These are phyloP conservation scores for Ophthalmolycus amberensis DNA, from an alignment of 2,113 vertebrate species.

Conservation along the genomic window DNA sequence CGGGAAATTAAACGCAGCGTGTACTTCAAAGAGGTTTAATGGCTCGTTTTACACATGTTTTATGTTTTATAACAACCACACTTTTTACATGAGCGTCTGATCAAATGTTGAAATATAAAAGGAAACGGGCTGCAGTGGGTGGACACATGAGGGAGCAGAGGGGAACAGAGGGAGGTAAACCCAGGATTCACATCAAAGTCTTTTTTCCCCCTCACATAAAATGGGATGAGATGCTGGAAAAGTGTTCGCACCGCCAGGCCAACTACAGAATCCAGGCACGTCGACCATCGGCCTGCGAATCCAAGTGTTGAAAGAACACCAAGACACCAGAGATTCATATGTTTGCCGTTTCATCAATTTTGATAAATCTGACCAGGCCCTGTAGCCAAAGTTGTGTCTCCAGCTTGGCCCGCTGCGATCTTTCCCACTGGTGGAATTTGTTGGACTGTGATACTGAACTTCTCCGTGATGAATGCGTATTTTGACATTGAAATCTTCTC, in stretches of 20 bases:
- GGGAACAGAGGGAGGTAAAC: constrained; percentile 30
- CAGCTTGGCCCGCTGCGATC: constrained; percentile 56
- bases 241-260: constrained; percentile 41
- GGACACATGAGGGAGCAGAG: constrained; percentile 5
- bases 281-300: constrained; percentile 65
- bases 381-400: constrained; percentile 69
- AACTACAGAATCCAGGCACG: constrained; percentile 71
- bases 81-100: constrained; percentile 4
- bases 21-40: background rate
- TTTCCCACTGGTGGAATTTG: constrained; percentile 71
- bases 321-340: constrained; percentile 73
- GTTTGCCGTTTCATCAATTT: constrained; percentile 74
- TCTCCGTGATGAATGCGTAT: constrained; percentile 57
- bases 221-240: constrained; percentile 61
- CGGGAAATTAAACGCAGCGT: background rate
- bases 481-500: constrained; percentile 62
- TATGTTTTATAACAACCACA: background rate
- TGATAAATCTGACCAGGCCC: constrained; percentile 69
- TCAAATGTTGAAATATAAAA: constrained; percentile 14
- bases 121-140: background rate
- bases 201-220: constrained; percentile 47
- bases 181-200: constrained; percentile 64
- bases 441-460: constrained; percentile 40
- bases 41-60: background rate
- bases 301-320: constrained; percentile 73